Conservation (phyloP, 1,140 invertebrate species). For the Macrobrachium rosenbergii region DNA sequence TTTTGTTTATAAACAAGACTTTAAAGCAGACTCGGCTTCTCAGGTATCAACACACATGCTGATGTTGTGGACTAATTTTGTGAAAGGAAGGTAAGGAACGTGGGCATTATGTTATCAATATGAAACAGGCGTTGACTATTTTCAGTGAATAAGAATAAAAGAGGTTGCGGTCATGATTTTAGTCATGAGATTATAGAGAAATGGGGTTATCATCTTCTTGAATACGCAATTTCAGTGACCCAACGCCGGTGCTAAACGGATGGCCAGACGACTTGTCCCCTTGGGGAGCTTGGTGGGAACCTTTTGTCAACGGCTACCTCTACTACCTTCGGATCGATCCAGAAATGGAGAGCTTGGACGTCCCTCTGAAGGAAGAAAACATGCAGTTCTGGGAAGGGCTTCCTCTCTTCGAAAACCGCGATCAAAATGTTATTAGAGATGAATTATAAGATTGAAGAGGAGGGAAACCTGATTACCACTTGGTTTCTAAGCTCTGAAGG, state of each 20-base stretch:
- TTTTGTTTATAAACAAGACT: constrained; percentile 47
- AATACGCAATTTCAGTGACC: constrained; percentile 48
- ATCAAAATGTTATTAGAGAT: constrained; percentile 62
- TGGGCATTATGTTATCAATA: too few species aligned
- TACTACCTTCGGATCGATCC: constrained; percentile 64
- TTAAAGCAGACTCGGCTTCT: constrained; percentile 46
- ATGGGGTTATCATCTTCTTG: background rate
- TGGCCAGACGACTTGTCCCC: constrained; percentile 59
- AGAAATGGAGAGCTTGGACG: constrained; percentile 51
- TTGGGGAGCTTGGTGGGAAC: constrained; percentile 65
- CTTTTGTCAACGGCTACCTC: constrained; percentile 42
- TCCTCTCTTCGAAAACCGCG: constrained; percentile 62
- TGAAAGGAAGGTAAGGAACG: constrained; percentile 59
- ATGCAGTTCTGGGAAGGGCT: constrained; percentile 61
- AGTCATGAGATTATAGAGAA: background rate
- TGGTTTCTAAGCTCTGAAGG: too few species aligned
- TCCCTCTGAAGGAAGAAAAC: constrained; percentile 47
- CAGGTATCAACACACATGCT: constrained; percentile 59
- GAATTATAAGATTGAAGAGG: constrained; percentile 43
- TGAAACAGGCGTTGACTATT: too few species aligned
- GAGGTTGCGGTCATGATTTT: background rate
- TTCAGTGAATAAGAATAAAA: background rate
- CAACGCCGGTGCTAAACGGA: constrained; percentile 49
- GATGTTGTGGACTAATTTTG: constrained; percentile 64
- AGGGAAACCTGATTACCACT: background rate